Evolutionary conservation across 2,797 vertebrate genomes (phyloP), one percentile per base, ranked within the genome.

Genomic region (Onychomys leucogaster): DNA sequence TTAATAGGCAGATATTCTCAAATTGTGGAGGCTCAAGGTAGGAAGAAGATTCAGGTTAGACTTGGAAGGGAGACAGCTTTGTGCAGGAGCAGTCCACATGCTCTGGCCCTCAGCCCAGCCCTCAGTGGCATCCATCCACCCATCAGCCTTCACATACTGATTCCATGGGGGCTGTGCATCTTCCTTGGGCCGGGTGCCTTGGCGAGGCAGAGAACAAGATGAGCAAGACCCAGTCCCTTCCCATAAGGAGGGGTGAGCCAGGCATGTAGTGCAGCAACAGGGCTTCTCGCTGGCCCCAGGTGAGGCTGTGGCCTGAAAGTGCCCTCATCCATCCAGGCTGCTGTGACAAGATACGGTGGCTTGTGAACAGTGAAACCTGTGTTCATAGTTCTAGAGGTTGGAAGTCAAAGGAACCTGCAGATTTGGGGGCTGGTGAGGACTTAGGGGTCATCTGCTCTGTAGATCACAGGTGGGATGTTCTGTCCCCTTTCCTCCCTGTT

Each of bases 211-310:
- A n/a, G 9, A 25, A 46, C 19, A 10, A 55, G 77, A 13, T 19
- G n/a, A 52, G 23, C 2, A 0, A 14, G 27, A 3, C 13, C 9
- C n/a, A 37, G 77, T 25, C 10, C 19, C 25, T 23, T 46, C 67
- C 34, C 41, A 5, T 6, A 25, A 25, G 77, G 81, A 13, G 0
- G 19, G 37, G 69, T 34, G n/a, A 23, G 57, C 19, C 89, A 61
- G 61, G 8, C 2, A 11, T 11, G 13, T 2, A 1, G 2, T 43
- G 0, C 1, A 1, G 25, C 17, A 1, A 9, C 0, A 8, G 8
- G 17, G 41, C 1, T 11, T 63, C 2, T 13, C 29, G 73, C 59
- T 43, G 73, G 3, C 0, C 3, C 2, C 3, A 0, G 3, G 1
- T 23, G 29, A 9, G 57, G 21, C 82, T 43, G 1, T 55, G 91